Percentiles rank a stretch among this genome's conserved stretches.
phyloP scores from a whole-genome alignment of 2,113 vertebrate genomes.

The Micronycteris hirsuta region DNA sequence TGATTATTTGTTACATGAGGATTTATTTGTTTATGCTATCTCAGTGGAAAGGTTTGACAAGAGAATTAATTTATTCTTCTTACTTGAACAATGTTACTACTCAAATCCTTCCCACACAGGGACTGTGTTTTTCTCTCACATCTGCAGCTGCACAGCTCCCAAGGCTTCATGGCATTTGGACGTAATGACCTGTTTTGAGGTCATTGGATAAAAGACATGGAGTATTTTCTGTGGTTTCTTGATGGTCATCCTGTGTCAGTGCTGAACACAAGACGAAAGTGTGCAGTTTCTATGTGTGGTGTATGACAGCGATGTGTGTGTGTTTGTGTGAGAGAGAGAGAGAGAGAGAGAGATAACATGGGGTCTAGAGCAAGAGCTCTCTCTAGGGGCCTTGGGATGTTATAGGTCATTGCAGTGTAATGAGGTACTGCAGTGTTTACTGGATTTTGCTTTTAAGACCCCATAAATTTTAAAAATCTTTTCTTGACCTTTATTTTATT shows the following conservation, averaged over 20 bases:
- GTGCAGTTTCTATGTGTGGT: not conserved
- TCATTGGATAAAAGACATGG: not conserved
- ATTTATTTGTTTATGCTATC: not conserved
- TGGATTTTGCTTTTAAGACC: not conserved
- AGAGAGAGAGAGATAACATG: not conserved
- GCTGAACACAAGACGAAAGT: not conserved
- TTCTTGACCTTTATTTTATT: not conserved
- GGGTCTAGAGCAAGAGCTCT: no score
- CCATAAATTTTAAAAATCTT: not conserved
- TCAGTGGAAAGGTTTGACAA: not conserved
- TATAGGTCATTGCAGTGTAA: not conserved
- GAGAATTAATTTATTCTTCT: not conserved
- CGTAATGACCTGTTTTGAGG: not conserved
- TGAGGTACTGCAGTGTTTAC: not conserved
- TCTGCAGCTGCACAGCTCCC: not conserved
- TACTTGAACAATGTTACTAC: not conserved
- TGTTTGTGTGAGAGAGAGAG: not conserved
- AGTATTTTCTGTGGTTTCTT: not conserved
- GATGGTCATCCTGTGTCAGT: not conserved
- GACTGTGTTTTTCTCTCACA: not conserved
- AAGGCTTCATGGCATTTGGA: not conserved
- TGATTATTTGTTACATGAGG: not conserved
- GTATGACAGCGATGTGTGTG: not conserved
- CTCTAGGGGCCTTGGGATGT: not conserved
- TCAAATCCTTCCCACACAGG: not conserved